Conservation (phyloP, 2,888 invertebrate genomes). For the Tenthredo livida region DNA sequence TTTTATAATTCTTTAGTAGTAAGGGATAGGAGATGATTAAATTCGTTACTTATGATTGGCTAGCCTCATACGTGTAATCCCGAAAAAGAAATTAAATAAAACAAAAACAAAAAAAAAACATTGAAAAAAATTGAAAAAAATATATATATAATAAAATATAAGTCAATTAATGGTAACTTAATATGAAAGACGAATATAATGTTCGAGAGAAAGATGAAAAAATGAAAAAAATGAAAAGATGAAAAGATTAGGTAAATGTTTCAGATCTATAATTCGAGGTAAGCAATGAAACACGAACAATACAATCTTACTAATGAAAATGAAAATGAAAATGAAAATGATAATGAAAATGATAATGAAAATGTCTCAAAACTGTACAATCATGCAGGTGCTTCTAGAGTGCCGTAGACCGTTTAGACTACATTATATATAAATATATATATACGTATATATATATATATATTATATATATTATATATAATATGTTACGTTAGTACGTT, state of each 20-base stretch:
- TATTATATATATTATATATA: conserved; percentile 12
- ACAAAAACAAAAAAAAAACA: conserved; percentile 15
- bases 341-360: conserved; percentile 14
- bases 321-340: neutral
- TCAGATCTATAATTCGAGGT: conserved; percentile 52
- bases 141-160: conserved; percentile 60
- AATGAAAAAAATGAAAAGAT: conserved; percentile 54
- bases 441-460: conserved; percentile 20
- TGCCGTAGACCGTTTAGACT: conserved; percentile 54
- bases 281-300: conserved; percentile 56
- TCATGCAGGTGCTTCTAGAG: conserved; percentile 59
- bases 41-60: conserved; percentile 47
- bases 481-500: conserved; percentile 46
- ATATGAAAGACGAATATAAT: conserved; percentile 3
- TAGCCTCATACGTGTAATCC: conserved; percentile 51
- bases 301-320: neutral
- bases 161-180: conserved; percentile 61
- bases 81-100: conserved; percentile 29
- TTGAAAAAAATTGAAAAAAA: neutral
- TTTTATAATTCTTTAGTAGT: conserved; percentile 49
- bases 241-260: conserved; percentile 26
- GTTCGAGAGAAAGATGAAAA: conserved; percentile 47
- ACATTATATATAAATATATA: conserved; percentile 22
- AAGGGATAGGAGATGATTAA: conserved; percentile 12
- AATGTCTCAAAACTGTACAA: conserved; percentile 64